Percentiles rank a stretch among this genome's conserved stretches.
These are phyloP conservation scores for Acronicta leporina DNA, from an alignment of 2,888 invertebrate genomes.

Conservation along the genomic window DNA sequence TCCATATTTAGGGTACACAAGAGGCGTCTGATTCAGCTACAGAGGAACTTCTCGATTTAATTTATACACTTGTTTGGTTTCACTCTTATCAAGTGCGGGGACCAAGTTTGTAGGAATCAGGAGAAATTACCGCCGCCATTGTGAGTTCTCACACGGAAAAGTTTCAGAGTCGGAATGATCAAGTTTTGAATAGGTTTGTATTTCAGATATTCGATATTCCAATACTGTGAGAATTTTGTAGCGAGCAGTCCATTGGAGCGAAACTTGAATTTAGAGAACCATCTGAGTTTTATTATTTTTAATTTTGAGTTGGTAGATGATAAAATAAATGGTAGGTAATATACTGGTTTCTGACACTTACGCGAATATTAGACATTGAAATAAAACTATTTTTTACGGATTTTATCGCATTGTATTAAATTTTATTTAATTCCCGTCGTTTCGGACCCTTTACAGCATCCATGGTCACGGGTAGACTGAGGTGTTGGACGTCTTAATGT, in stretches of 20 bases:
- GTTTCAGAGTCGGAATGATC: constrained; percentile 62
- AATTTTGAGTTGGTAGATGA: constrained; percentile 4
- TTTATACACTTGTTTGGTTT: constrained; percentile 84
- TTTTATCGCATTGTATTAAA: too few species aligned
- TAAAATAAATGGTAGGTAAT: too few species aligned
- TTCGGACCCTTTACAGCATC: too few species aligned
- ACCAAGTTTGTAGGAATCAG: constrained; percentile 56
- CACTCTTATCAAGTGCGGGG: constrained; percentile 71
- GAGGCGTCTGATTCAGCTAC: constrained; percentile 78
- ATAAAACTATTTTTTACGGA: too few species aligned
- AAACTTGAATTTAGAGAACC: constrained; percentile 27
- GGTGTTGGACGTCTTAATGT: too few species aligned
- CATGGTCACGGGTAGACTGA: too few species aligned
- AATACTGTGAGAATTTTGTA: constrained; percentile 48
- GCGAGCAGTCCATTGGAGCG: constrained; percentile 17
- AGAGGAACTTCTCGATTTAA: constrained; percentile 84
- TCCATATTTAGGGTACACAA: constrained; percentile 77
- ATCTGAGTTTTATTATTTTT: constrained; percentile 12
- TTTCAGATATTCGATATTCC: constrained; percentile 59
- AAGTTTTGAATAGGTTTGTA: constrained; percentile 61
- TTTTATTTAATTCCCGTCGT: too few species aligned
- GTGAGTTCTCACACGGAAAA: constrained; percentile 60
- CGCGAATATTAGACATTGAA: too few species aligned
- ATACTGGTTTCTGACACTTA: too few species aligned
- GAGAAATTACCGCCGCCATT: constrained; percentile 61